Base-by-base conservation (phyloP, 1,140 invertebrate species). In the Zaprionus vittiger region DNA sequence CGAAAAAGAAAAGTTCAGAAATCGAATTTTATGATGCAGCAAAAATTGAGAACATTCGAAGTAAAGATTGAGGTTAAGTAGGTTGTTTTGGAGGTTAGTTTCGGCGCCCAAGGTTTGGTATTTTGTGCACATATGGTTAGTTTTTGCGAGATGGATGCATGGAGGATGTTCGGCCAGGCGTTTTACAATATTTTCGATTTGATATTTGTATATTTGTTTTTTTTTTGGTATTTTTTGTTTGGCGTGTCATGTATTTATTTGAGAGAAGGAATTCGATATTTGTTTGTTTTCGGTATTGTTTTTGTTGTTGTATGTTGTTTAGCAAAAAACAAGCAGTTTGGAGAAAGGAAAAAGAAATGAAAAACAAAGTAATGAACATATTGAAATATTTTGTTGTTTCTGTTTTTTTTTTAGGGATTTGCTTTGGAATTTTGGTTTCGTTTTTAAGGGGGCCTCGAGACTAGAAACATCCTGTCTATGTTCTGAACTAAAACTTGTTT, bases 281-380 rank as follows among this genome's bases (percentile, higher is more conserved):
- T 75, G 22, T 26, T 37, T 70, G 37, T 31, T 65, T 65, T 77
- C 55, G 56, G 73, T 73, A 37, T 73, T 70, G 68, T 82, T 66
- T 75, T 74, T 73, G 60, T 77, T 70, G 77, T 84, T 71, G 74
- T 89, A 77, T 86, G 71, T 85, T 85, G 67, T 85, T 80, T 86
- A 89, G 85, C 85, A 85, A 89, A 80, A 89, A 89, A 87, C 84
- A 87, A 89, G 85, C 85, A 89, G 81, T 90, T 89, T 84, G 86
- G 86, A 90, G 82, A 90, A 90, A 90, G 81, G 81, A 90, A 90
- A 89, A 90, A 85, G 81, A 90, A 90, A 90, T 82, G 71, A 90
- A 90, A 90, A 89, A 90, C 85, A 89, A 89, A 85, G 85, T 90
- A 90, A 90, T 90, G 81, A 90, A 90, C 76, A 90, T 85, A 66